Evolutionary conservation across 1,140 invertebrate species (phyloP), one percentile per base, ranked within the genome.

Genomic region (Eufriesea mexicana): DNA sequence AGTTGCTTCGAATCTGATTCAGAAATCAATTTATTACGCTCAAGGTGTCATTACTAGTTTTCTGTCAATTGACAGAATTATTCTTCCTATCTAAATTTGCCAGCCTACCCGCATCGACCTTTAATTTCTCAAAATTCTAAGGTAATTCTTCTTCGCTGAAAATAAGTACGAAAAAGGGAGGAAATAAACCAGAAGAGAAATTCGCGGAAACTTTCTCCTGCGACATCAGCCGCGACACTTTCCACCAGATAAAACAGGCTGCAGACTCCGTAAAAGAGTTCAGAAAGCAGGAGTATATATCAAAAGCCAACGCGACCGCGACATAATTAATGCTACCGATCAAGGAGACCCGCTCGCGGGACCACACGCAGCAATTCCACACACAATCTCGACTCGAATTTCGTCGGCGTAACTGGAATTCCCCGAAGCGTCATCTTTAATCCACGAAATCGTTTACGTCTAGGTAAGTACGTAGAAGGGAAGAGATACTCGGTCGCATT

Each of bases 391-490:
- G 55, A 35, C 49, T 75, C 49, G 49, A 80, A 64, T 75, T 81
- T 74, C 79, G 59, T 49, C 49, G 47, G 10, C 35, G 72, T 49
- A 45, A 75, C 49, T 61, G 35, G 70, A 54, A 64, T 62, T 80
- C 47, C 47, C 77, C 51, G 47, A 54, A 68, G 35, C 66, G 66
- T 68, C 55, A 72, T 72, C 85, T 75, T 87, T 87, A 87, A 87
- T 87, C 85, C 77, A 70, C 67, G 85, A 87, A 84, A 84, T 87
- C 86, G 86, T 81, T 87, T 78, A 74, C 61, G 72, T 87, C 64
- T 59, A 64, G 70, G 70, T 73, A 57, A 73, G 59, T 79, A 59
- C 61, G 42, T 47, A 55, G 49, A 51, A 67, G 61, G 45, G 70
- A 61, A 23, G 55, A 79, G 75, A 78, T 80, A 79, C 86, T 57